Evolutionary conservation across 2,797 vertebrate genomes (phyloP).

Genomic region (Sebastes hubbsi): DNA sequence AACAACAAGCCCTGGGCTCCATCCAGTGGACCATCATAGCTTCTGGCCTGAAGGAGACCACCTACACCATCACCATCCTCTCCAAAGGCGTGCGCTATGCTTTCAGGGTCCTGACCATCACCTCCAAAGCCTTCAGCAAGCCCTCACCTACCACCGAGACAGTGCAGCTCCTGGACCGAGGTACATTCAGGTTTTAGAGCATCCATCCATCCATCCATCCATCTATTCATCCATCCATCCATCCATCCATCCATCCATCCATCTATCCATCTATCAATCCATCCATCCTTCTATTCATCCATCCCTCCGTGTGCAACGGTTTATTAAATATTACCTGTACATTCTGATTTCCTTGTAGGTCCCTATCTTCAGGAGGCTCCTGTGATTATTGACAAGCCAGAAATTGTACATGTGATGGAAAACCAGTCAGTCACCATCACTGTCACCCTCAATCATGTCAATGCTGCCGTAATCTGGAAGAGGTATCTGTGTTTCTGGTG

Average conservation of each 20-base stretch:
- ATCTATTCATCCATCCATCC: not conserved
- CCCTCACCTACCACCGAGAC: conserved; percentile 89
- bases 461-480: conserved; percentile 90
- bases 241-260: not conserved
- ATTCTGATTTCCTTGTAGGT: conserved; percentile 76
- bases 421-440: conserved; percentile 89
- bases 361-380: conserved; percentile 91
- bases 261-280: no score
- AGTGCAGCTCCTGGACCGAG: conserved; percentile 88
- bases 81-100: conserved; percentile 90
- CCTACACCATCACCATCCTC: conserved; percentile 85
- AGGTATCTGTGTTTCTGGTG: conserved; percentile 76
- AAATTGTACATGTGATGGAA: conserved; percentile 92
- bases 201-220: not conserved
- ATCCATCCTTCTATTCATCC: not conserved
- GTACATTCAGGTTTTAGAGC: conserved; percentile 63
- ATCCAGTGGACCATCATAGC: conserved; percentile 94
- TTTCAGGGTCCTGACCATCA: conserved; percentile 93
- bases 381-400: conserved; percentile 91
- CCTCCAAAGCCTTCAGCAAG: conserved; percentile 94
- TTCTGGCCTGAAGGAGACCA: conserved; percentile 86
- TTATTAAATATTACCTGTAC: not conserved
- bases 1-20: conserved; percentile 93
- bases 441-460: conserved; percentile 93
- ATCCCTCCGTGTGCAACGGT: not conserved